Base-by-base conservation (phyloP, 2,888 invertebrate genomes). In the Pherbina coryleti region DNA sequence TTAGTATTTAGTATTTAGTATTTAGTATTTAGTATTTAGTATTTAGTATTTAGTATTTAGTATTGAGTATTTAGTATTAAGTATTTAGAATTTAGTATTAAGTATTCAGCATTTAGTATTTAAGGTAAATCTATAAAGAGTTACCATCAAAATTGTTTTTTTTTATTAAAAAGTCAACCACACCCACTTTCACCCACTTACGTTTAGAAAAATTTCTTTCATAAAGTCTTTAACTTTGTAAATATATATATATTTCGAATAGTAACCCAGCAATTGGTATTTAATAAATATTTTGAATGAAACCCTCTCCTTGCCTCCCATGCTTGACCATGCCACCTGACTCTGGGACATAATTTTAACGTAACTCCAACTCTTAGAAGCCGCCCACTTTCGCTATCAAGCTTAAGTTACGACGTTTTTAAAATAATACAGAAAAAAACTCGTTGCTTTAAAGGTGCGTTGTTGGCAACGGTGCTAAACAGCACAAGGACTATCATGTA, bases 401-500 rank as follows among this genome's bases (percentile, higher is more conserved):
- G 66, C 44, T 66, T 66, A 66, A 66, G 22, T 60, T 60, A 60
- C 57, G 57, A 69, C 25, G 9, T 28, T 25, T 60, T 7, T 60
- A 19, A 60, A 22, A 22, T n/a, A 53, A 53, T 17, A 8, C 53
- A 79, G 82, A 82, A 82, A 82, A 82, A 83, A 82, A 83, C 7
- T 9, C 19, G 55, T 7, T 55, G 19, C 8, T 19, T 55, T 55
- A 22, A 55, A 22, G 55, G 55, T 19, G 22, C 19, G 55, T 22
- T 22, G 7, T n/a, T 5, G 7, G 55, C n/a, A 55, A 0, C 37
- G 19, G 2, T 11, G 34, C n/a, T 22, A n/a, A n/a, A n/a, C n/a
- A 11, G 17, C 8, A 28, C 25, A 28, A 22, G 60, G 60, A 14
- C 22, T 8, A 25, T 1, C 7, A n/a, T 22, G 25, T 11, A 3